These are phyloP conservation scores for Caenorhabditis sp. DNA, from an alignment of 2,888 invertebrate genomes.

Conservation along the genomic window DNA sequence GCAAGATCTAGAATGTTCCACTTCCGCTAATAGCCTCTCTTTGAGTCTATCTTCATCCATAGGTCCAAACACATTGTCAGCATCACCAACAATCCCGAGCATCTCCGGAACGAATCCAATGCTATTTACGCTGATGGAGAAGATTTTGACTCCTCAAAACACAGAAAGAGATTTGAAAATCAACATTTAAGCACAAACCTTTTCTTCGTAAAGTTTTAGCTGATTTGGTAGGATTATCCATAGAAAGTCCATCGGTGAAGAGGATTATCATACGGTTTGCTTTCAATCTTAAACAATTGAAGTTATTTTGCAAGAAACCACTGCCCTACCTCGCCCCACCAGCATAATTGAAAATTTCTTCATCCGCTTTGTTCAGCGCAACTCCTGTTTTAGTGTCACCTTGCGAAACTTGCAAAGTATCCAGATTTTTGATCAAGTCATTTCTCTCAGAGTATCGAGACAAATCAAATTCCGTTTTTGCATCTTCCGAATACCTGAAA, in stretches of 20 bases:
- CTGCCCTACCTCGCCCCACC: slow-evolving; percentile 70
- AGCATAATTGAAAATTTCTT: slow-evolving; percentile 69
- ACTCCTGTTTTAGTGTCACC: slow-evolving; percentile 70
- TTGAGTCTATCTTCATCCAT: slow-evolving; percentile 72
- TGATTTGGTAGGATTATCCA: slow-evolving; percentile 79
- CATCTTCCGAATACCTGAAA: slow-evolving; percentile 76
- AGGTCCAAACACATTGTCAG: slow-evolving; percentile 79
- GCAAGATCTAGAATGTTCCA: slow-evolving; percentile 75
- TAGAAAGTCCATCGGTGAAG: slow-evolving; percentile 81
- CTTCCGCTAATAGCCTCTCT: slow-evolving; percentile 73
- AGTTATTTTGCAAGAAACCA: background rate
- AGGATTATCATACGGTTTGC: slow-evolving; percentile 75
- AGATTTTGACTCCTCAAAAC: slow-evolving; percentile 77
- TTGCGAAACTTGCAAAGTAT: slow-evolving; percentile 48
- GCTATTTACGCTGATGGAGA: slow-evolving; percentile 76
- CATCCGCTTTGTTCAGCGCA: slow-evolving; percentile 65
- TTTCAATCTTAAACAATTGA: slow-evolving; percentile 51
- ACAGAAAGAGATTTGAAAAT: background rate
- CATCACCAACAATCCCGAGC: slow-evolving; percentile 78
- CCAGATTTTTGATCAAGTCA: slow-evolving; percentile 66
- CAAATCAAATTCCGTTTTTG: slow-evolving; percentile 79
- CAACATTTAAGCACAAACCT: slow-evolving; percentile 30
- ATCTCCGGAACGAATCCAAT: slow-evolving; percentile 79
- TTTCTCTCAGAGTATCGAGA: slow-evolving; percentile 71
- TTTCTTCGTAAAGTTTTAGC: slow-evolving; percentile 73